Evolutionary conservation across 1,140 invertebrate genomes (phyloP), one percentile per base, ranked within the genome.

Genomic region (Choristoneura fumiferana): DNA sequence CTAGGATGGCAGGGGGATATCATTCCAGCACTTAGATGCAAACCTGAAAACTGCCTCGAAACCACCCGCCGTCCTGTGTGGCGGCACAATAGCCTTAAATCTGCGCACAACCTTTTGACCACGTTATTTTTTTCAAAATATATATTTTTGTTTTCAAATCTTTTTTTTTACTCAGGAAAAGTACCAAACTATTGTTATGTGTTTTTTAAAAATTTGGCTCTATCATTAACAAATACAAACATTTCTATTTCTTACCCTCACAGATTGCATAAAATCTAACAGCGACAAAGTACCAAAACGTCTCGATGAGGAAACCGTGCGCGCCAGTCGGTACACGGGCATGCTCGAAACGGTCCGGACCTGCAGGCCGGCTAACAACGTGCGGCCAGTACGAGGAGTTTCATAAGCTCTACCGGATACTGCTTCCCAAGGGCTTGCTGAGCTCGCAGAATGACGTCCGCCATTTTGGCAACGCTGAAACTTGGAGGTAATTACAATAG

Each of bases 271-370:
- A 71, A 99, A 99, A 84, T 98, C 96, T 22, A 99, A 99, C 84
- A 92, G 94, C 53, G 94, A 97, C 49, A 98, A 98, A 91, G 93
- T 95, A 62, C 93, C 98, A 0, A 98, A 98, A 81, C 92, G 94
- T 61, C 98, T 99, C 89, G 97, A 98, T 81, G 96, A 98, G 67
- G 96, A 97, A 58, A 96, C 97, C 0, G 97, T 99, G n/a, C 94
- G 69, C 91, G 97, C 43, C 96, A 97, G 61, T 29, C 89, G 94
- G 0, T 99, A 99, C 85, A 99, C 98, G 0, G 98, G 98, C 49
- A 99, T 99, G 98, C 78, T 99, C 64, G 98, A 98, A 82, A 99
- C 98, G 0, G 97, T 99, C 0, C 90, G 97, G 71, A 99, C 54
- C 90, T 98, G 49, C 97, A 98, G 80, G 97, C 97, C 6, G 98